Evolutionary conservation across 2,113 vertebrate genomes (phyloP).

Genomic region (Canis aureus): DNA sequence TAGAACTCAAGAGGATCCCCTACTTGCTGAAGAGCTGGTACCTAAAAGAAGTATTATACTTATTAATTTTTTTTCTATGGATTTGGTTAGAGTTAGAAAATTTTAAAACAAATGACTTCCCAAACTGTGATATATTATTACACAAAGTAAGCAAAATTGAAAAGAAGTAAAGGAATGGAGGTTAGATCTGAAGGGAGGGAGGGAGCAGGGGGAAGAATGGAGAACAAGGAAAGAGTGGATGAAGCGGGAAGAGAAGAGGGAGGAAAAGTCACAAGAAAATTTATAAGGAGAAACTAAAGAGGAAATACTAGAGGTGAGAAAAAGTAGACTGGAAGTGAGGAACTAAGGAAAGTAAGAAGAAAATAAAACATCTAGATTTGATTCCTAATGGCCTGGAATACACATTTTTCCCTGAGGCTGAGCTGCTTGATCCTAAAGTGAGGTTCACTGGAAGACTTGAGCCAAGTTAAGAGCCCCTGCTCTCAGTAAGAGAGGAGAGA

Average conservation of each 20-base stretch:
- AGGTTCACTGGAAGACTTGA: not conserved
- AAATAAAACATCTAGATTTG: not conserved
- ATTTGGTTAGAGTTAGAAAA: not conserved
- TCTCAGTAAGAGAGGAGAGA: not conserved
- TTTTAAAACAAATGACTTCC: not conserved
- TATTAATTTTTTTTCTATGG: not conserved
- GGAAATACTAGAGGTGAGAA: not conserved
- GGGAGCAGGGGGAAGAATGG: not conserved
- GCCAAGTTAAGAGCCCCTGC: not conserved
- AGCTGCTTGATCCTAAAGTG: not conserved
- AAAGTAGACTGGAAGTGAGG: not conserved
- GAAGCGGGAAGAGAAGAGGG: accelerated
- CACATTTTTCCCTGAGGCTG: not conserved
- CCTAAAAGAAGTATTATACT: not conserved
- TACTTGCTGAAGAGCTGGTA: not conserved
- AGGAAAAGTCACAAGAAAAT: not conserved
- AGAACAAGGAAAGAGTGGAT: not conserved
- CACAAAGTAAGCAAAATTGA: not conserved
- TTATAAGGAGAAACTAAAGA: not conserved
- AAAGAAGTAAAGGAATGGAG: not conserved
- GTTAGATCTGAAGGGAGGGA: not conserved
- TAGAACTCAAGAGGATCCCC: not conserved
- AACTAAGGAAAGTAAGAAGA: not conserved
- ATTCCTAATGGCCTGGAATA: not conserved
- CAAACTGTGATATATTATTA: not conserved